Evolutionary conservation across 37 sponge, comb jelly and placozoan genomes (phyloP).

Genomic region (Beroe ovata): DNA sequence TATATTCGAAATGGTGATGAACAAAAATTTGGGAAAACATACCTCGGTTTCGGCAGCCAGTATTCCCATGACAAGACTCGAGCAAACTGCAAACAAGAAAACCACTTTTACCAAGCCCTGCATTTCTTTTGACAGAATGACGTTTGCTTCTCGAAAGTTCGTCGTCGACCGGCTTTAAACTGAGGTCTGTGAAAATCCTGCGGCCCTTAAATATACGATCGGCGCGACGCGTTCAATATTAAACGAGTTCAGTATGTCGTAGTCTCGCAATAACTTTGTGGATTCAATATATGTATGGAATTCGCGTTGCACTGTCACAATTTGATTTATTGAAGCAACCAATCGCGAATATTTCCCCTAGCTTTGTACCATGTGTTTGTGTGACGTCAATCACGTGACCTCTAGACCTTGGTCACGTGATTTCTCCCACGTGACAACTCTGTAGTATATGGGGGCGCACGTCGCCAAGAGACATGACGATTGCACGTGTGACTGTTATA

Average conservation of each 20-base stretch:
- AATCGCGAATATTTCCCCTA: neutral
- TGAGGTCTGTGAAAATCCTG: too few species aligned
- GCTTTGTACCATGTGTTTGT: neutral
- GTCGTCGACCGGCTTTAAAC: too few species aligned
- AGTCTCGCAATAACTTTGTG: neutral
- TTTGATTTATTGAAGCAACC: neutral
- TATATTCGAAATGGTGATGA: too few species aligned
- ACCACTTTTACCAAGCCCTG: neutral
- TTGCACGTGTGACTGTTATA: neutral
- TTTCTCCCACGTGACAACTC: too few species aligned
- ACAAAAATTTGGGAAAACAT: too few species aligned
- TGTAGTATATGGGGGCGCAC: too few species aligned
- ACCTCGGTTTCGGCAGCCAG: neutral
- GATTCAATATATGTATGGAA: neutral
- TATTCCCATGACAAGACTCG: neutral
- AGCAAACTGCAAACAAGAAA: neutral
- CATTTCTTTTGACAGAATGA: too few species aligned
- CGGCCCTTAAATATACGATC: too few species aligned
- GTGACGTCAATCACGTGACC: neutral
- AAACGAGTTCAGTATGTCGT: too few species aligned
- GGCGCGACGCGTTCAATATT: too few species aligned
- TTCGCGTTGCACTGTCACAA: neutral
- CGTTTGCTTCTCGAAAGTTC: too few species aligned
- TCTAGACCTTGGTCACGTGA: neutral
- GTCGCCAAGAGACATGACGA: neutral